These are phyloP conservation scores for Aphis gossypii DNA, from an alignment of 1,140 invertebrate species.

Conservation along the genomic window DNA sequence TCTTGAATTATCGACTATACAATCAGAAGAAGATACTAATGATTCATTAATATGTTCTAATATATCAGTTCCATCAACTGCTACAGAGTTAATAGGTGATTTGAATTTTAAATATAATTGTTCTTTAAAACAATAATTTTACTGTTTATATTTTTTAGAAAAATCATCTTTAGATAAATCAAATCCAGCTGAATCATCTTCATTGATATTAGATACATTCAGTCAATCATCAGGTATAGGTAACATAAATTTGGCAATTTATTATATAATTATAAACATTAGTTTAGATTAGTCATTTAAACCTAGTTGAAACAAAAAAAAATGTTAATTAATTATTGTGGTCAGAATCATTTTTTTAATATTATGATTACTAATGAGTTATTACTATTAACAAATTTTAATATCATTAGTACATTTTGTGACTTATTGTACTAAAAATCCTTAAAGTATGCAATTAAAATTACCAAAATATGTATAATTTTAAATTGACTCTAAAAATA, in stretches of 20 bases:
- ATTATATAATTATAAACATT: not conserved
- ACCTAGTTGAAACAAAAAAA: not conserved
- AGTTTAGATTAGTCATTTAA: not conserved
- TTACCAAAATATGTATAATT: too few relatives aligned
- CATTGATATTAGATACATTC: not conserved
- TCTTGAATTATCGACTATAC: not conserved
- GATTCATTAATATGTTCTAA: not conserved
- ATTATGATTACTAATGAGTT: not conserved
- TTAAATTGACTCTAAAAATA: too few relatives aligned
- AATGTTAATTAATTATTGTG: not conserved
- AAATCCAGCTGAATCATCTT: not conserved
- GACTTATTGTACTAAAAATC: not conserved
- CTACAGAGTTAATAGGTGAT: not conserved
- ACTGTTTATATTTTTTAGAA: not conserved
- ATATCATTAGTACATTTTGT: not conserved
- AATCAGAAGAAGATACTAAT: not conserved
- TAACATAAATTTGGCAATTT: not conserved
- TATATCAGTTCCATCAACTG: not conserved
- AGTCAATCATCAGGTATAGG: not conserved
- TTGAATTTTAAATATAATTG: not conserved
- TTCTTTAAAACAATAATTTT: not conserved
- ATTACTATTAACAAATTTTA: not conserved
- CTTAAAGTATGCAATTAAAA: not conserved
- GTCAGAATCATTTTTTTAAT: not conserved
- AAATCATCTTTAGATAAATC: not conserved